Percentiles rank a stretch among this genome's conserved stretches.
These are phyloP conservation scores for Eulemur rufifrons DNA, from an alignment of 2,113 vertebrate species.

Conservation along the genomic window DNA sequence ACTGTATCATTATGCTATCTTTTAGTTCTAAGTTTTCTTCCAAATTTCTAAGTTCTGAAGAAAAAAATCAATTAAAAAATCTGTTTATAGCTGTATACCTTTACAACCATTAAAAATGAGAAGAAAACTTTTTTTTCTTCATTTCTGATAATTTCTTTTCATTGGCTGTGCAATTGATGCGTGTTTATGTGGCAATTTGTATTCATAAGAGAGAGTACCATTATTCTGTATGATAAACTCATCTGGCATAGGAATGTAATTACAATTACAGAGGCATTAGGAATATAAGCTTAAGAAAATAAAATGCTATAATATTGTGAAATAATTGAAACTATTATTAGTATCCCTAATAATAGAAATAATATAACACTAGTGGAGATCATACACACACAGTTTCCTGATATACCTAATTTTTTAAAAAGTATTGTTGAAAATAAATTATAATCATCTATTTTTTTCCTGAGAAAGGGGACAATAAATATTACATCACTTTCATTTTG, in stretches of 20 bases:
- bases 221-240: neutral
- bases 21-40: neutral
- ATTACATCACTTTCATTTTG: neutral
- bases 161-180: neutral
- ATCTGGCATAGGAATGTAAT: neutral
- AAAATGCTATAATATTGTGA: neutral
- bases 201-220: neutral
- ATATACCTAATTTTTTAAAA: neutral
- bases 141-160: neutral
- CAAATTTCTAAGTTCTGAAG: neutral
- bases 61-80: neutral
- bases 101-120: neutral
- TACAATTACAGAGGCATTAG: neutral
- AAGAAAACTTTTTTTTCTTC: neutral
- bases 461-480: neutral
- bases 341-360: neutral
- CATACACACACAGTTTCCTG: neutral
- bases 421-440: neutral
- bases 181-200: neutral
- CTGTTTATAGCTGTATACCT: accelerated
- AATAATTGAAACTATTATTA: neutral
- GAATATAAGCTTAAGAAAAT: neutral
- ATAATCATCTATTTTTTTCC: neutral
- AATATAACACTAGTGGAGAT: neutral
- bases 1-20: neutral